Percentiles rank a stretch among this genome's conserved stretches.
Evolutionary conservation across 2,888 invertebrate genomes (phyloP).

Genomic region (Drosophila anomalata): DNA sequence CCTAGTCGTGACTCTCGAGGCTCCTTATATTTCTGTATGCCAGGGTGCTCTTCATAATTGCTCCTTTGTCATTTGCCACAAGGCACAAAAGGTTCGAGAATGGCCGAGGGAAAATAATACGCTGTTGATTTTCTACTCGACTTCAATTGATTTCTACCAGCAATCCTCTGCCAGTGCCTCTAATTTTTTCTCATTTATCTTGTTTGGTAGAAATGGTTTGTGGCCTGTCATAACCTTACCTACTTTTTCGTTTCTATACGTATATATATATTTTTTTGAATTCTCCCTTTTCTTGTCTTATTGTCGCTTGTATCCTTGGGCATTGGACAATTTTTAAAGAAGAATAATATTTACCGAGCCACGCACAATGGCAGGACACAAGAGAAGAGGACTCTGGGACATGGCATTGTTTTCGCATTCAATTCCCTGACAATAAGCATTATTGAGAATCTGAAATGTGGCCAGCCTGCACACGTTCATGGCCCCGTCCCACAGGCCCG

Average conservation of each 20-base stretch:
- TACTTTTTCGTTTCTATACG: conserved; percentile 1
- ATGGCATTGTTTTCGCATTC: conserved; percentile 72
- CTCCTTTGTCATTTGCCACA: conserved; percentile 75
- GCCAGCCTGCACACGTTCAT: conserved; percentile 28
- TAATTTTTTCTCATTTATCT: conserved; percentile 51
- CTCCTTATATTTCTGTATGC: conserved; percentile 11
- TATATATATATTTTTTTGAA: conserved; percentile 44
- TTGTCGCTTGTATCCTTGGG: conserved; percentile 18
- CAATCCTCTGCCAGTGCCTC: conserved; percentile 26
- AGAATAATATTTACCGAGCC: conserved; percentile 77
- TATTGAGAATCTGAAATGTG: conserved; percentile 62
- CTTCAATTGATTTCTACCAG: conserved; percentile 67
- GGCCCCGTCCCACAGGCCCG: neutral
- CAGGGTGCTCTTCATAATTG: conserved; percentile 63
- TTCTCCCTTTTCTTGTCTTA: conserved; percentile 37
- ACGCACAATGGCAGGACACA: conserved; percentile 66
- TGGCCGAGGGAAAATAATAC: conserved; percentile 48
- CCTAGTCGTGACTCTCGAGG: conserved; percentile 14
- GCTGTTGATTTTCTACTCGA: conserved; percentile 76
- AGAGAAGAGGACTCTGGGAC: conserved; percentile 30
- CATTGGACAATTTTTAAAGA: conserved; percentile 67
- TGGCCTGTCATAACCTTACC: conserved; percentile 71
- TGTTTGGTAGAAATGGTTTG: conserved; percentile 69
- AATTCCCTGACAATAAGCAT: conserved; percentile 73
- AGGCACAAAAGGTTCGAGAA: conserved; percentile 36